Conservation (phyloP, 1,140 invertebrate species). For the Eueides isabella region DNA sequence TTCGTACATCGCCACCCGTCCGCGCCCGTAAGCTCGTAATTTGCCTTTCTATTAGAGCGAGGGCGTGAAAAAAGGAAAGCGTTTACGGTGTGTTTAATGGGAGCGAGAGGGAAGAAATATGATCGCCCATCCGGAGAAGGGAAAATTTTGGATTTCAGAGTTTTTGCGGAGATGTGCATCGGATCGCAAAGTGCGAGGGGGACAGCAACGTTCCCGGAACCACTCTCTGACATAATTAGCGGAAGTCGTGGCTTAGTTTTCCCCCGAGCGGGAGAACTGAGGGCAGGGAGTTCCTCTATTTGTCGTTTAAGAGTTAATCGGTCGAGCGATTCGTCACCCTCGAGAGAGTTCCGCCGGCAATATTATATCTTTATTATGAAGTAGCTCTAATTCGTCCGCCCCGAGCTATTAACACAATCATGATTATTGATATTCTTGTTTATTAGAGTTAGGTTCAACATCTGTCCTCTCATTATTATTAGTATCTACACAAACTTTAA, state of each 20-base stretch:
- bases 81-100: constrained; percentile 81
- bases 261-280: constrained; percentile 64
- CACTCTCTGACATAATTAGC: constrained; percentile 78
- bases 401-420: constrained; percentile 67
- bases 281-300: constrained; percentile 78
- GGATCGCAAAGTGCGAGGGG: constrained; percentile 69
- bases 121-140: constrained; percentile 74
- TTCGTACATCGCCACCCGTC: constrained; percentile 80
- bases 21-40: constrained; percentile 81
- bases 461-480: background rate
- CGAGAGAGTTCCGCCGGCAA: constrained; percentile 65
- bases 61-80: constrained; percentile 83
- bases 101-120: constrained; percentile 82
- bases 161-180: constrained; percentile 80
- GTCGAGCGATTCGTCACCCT: constrained; percentile 77
- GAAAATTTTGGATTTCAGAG: constrained; percentile 81
- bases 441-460: constrained; percentile 37
- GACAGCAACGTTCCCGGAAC: constrained; percentile 68
- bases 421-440: constrained; percentile 79
- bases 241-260: constrained; percentile 80
- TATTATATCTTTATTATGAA: constrained; percentile 80
- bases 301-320: constrained; percentile 82
- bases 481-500: background rate
- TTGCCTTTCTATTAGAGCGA: constrained; percentile 82
- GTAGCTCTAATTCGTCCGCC: constrained; percentile 51